These are phyloP conservation scores for Pterocles orientalis DNA, from an alignment of 2,113 vertebrate genomes.

Conservation along the genomic window DNA sequence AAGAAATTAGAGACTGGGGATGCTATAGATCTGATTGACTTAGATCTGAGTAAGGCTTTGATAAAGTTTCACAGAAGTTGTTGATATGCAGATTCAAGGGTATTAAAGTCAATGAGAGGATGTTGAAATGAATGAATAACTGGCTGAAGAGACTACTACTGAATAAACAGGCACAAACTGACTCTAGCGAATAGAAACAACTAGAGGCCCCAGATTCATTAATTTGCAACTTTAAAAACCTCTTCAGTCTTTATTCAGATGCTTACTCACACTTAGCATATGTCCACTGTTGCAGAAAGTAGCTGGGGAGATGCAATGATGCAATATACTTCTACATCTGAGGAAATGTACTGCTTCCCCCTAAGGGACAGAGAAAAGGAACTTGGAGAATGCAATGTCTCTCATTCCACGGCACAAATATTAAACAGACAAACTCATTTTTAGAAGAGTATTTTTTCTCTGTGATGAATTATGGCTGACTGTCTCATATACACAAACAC, in stretches of 20 bases:
- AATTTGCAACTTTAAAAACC: background rate
- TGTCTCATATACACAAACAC: background rate
- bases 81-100: slow-evolving; percentile 25
- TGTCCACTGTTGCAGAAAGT: background rate
- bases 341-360: background rate
- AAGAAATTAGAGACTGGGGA: slow-evolving; percentile 18
- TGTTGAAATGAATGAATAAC: slow-evolving; percentile 8
- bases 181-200: background rate
- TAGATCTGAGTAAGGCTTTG: slow-evolving; percentile 2
- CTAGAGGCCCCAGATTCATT: background rate
- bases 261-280: background rate
- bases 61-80: slow-evolving; percentile 12
- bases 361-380: background rate
- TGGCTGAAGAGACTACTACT: background rate
- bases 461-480: background rate
- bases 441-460: background rate
- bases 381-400: background rate
- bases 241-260: background rate
- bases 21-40: background rate
- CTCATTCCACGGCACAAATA: background rate
- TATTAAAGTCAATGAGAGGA: background rate
- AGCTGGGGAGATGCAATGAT: background rate
- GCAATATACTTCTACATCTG: background rate
- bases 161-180: background rate
- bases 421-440: background rate